A percentile compares a stretch with the other conserved stretches of the same genome.
phyloP scores from a whole-genome alignment of 1,140 invertebrate species.

The Bombus pyrosoma region DNA sequence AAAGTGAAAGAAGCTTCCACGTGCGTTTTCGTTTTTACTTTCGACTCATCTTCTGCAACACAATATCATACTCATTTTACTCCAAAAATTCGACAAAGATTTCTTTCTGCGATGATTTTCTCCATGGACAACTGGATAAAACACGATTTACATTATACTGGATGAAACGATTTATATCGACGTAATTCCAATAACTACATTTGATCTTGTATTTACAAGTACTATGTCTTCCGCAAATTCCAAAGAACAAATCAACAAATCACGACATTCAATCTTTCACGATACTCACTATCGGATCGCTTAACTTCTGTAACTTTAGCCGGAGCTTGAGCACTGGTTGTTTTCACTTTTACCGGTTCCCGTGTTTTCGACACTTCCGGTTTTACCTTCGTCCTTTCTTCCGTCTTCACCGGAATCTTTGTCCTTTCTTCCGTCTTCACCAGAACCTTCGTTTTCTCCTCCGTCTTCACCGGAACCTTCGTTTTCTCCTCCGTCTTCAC shows the following conservation, averaged over 20 bases:
- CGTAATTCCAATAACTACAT: not conserved
- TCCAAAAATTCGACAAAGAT: not conserved
- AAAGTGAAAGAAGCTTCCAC: conserved; percentile 70
- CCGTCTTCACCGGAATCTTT: conserved; percentile 44
- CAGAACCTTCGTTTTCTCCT: not conserved
- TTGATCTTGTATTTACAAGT: not conserved
- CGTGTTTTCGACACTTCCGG: conserved; percentile 60
- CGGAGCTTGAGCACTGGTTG: conserved; percentile 34
- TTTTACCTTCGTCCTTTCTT: conserved; percentile 44
- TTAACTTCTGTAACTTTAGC: conserved; percentile 37
- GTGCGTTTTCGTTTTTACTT: conserved; percentile 65
- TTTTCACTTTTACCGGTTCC: conserved; percentile 54
- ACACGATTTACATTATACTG: not conserved
- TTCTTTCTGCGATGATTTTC: not conserved
- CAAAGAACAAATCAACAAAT: not conserved
- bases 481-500: conserved; percentile 50
- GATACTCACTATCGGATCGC: conserved; percentile 62
- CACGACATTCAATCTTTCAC: not conserved
- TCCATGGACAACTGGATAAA: not conserved
- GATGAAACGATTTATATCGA: not conserved
- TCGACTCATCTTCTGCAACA: conserved; percentile 70
- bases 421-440: conserved; percentile 57
- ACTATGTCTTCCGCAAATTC: not conserved
- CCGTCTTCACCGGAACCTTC: not conserved
- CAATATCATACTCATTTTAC: not conserved